Evolutionary conservation across 2,797 vertebrate species (phyloP).

Genomic region (Adrianichthys oophorus): DNA sequence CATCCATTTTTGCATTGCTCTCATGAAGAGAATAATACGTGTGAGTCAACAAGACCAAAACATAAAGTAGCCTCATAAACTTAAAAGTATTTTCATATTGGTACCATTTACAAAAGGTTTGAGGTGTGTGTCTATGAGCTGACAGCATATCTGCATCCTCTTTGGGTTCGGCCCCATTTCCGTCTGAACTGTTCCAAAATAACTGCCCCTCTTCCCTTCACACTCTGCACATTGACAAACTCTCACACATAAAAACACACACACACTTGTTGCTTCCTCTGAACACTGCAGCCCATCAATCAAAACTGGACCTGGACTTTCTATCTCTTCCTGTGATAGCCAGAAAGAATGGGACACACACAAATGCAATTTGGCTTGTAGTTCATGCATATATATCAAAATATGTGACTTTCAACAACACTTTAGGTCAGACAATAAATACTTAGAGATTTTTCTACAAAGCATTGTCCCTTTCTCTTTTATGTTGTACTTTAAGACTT

Average conservation of each 20-base stretch:
- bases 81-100: too few species aligned
- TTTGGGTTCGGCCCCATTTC: constrained; percentile 86
- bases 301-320: constrained; percentile 85
- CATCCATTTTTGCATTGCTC: too few species aligned
- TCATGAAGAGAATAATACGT: constrained; percentile 25
- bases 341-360: constrained; percentile 38
- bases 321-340: constrained; percentile 89
- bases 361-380: background rate
- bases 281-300: constrained; percentile 84
- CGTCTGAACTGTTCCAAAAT: constrained; percentile 86
- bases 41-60: constrained; percentile 60
- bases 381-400: background rate
- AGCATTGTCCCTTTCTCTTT: constrained; percentile 54
- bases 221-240: constrained; percentile 21
- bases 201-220: constrained; percentile 78
- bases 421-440: background rate
- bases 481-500: constrained; percentile 76
- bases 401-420: constrained; percentile 1
- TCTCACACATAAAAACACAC: constrained; percentile 25
- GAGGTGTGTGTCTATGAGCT: constrained; percentile 20
- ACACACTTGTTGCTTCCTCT: constrained; percentile 83
- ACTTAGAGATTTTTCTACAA: background rate
- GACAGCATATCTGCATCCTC: constrained; percentile 86
- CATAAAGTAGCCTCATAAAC: constrained; percentile 34
- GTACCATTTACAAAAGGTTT: too few species aligned